These are phyloP conservation scores for Venturia canescens DNA, from an alignment of 1,140 invertebrate genomes.

Conservation along the genomic window DNA sequence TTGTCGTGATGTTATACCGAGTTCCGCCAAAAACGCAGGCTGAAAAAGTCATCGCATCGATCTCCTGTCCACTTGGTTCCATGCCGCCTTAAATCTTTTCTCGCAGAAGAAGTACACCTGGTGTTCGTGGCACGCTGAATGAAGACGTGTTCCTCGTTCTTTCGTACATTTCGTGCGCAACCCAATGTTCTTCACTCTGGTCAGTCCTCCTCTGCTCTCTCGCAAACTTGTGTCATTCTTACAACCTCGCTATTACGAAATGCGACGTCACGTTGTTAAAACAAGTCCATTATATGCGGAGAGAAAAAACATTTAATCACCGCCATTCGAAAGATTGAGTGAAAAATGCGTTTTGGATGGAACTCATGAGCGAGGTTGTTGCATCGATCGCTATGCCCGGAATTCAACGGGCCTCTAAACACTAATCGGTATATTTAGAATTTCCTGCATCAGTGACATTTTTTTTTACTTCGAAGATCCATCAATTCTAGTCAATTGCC, in stretches of 20 bases:
- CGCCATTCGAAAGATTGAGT: too few relatives aligned
- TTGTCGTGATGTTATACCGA: background rate
- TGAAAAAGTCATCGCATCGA: conserved; percentile 46
- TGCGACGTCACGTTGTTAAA: background rate
- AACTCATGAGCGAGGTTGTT: too few relatives aligned
- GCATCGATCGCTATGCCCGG: too few relatives aligned
- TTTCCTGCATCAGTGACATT: too few relatives aligned
- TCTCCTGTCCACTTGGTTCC: conserved; percentile 51
- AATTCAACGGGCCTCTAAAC: too few relatives aligned
- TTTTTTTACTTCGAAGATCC: too few relatives aligned
- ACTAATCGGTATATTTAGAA: too few relatives aligned
- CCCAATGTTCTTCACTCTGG: background rate
- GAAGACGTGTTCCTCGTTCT: conserved; percentile 54
- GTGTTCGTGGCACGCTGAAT: conserved; percentile 44
- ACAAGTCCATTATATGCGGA: too few relatives aligned
- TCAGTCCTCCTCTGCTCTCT: background rate
- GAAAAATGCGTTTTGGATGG: too few relatives aligned
- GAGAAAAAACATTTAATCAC: too few relatives aligned
- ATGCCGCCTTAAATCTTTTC: conserved; percentile 13
- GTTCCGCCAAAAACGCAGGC: conserved; percentile 12
- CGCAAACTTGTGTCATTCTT: conserved; percentile 1
- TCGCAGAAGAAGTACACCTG: conserved; percentile 27
- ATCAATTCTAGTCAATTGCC: too few relatives aligned
- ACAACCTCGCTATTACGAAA: conserved; percentile 24
- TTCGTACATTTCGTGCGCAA: conserved; percentile 35